Percentiles rank a stretch among this genome's conserved stretches.
These are phyloP conservation scores for Alces alces DNA, from an alignment of 2,113 vertebrate genomes.

Conservation along the genomic window DNA sequence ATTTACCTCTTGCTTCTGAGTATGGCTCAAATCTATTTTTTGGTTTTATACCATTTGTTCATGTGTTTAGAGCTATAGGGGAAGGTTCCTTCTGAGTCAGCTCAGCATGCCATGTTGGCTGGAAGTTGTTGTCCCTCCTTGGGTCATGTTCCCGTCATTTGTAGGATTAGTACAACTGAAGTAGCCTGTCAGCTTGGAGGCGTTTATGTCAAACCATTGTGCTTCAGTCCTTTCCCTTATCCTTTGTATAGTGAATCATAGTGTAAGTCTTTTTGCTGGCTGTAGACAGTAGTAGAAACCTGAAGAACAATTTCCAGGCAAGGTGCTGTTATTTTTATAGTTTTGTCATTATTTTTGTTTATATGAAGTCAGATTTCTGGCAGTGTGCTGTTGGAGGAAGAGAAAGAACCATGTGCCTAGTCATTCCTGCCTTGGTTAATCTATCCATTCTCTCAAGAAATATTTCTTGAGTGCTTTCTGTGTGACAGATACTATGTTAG, in stretches of 20 bases:
- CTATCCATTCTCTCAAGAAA: neutral
- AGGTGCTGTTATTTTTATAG: neutral
- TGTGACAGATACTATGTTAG: neutral
- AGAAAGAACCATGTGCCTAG: neutral
- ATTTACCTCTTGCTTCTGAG: constrained; percentile 16
- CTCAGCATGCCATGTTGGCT: neutral
- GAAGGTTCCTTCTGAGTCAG: neutral
- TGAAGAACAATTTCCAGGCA: neutral
- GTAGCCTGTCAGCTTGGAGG: neutral
- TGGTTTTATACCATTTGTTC: neutral
- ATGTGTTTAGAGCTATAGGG: neutral
- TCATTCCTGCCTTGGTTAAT: neutral
- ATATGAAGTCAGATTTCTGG: neutral
- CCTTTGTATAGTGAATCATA: neutral
- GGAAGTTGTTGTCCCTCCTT: neutral
- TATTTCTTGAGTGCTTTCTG: neutral
- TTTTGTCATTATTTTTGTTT: neutral
- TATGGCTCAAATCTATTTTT: neutral
- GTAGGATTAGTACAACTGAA: neutral
- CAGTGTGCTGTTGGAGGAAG: neutral
- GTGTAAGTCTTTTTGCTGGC: neutral
- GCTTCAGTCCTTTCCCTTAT: neutral
- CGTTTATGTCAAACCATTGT: neutral
- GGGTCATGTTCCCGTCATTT: neutral
- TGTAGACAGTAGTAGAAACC: neutral